Conservation (phyloP, 2,888 invertebrate species). For the Cancer borealis region DNA sequence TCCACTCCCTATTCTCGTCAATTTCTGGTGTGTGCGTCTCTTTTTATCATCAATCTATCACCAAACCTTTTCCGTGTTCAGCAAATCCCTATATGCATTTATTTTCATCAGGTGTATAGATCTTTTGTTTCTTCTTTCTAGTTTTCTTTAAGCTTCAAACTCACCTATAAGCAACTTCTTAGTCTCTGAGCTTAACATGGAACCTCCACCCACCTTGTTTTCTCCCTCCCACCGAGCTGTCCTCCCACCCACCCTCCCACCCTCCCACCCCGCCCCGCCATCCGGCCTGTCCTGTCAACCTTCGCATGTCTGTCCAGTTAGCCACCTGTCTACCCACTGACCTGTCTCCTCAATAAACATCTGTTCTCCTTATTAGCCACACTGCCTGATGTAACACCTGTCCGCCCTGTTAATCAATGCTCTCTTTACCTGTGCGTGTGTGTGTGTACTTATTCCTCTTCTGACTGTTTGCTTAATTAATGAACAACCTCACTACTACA, state of each 20-base stretch:
- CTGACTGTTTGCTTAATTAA: not conserved
- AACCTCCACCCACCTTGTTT: not conserved
- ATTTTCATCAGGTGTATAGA: not conserved
- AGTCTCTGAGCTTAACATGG: slow-evolving; percentile 39
- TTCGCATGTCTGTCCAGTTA: slow-evolving; percentile 27
- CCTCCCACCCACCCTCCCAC: not conserved
- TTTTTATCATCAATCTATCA: not conserved
- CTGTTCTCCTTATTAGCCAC: not conserved
- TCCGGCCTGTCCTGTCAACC: not conserved
- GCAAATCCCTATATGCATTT: not conserved
- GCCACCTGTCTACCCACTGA: slow-evolving; percentile 32
- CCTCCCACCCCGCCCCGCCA: not conserved
- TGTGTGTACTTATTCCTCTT: not conserved
- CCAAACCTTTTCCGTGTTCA: not conserved
- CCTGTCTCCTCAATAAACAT: not conserved
- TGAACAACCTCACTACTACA: not conserved
- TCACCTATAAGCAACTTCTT: not conserved
- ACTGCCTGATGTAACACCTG: not conserved
- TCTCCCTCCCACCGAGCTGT: not conserved
- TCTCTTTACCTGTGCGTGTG: not conserved
- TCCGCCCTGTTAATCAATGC: not conserved
- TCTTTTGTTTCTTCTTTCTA: not conserved
- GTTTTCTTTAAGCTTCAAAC: not conserved
- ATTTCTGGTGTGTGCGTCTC: not conserved
- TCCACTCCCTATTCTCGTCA: not conserved